Evolutionary conservation across 2,888 invertebrate genomes (phyloP), one percentile per base, ranked within the genome.

Genomic region (Gasteruption jaculator): DNA sequence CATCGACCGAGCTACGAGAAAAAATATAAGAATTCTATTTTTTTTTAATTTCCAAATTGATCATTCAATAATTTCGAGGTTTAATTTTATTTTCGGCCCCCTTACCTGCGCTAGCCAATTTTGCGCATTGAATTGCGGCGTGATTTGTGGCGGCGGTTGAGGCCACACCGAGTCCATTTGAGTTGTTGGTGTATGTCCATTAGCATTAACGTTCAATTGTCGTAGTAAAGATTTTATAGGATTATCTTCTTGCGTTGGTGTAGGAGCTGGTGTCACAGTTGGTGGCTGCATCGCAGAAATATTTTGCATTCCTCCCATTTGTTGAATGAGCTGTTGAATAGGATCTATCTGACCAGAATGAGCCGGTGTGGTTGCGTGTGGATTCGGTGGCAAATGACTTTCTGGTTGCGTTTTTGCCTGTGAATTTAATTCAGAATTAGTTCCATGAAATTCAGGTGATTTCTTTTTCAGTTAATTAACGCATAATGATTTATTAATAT

Each of bases 221-320:
- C 76, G 68, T 26, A 78, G 54, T 50, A 77, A 61, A 46, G 72
- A 75, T 48, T 74, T 73, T 14, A 78, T 74, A 1, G 76, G 71
- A 64, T 75, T 74, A 40, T 72, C 73, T 16, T 74, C 72, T 38
- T 60, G 60, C 11, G 61, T 40, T 4, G 48, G 41, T 6, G 52
- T 44, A 35, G 52, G 49, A 32, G 41, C 15, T 7, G 50, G 25
- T 11, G 55, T 7, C 12, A 57, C 40, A 26, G 57, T 38, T 38
- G 61, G 22, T 30, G 61, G 63, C n/a, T 61, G 61, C 38, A 63
- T 64, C 47, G 56, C 65, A 47, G 74, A 63, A 15, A 70, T 40
- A 50, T 64, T 68, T 43, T 74, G 73, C 38, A 76, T 64, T 16
- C 73, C 73, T 26, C 74, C 73, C 73, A 77, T 75, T 49, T 77